A percentile compares a stretch with the other conserved stretches of the same genome.
Conservation (phyloP, 1,140 invertebrate genomes). For the Drosophila santomea region DNA sequence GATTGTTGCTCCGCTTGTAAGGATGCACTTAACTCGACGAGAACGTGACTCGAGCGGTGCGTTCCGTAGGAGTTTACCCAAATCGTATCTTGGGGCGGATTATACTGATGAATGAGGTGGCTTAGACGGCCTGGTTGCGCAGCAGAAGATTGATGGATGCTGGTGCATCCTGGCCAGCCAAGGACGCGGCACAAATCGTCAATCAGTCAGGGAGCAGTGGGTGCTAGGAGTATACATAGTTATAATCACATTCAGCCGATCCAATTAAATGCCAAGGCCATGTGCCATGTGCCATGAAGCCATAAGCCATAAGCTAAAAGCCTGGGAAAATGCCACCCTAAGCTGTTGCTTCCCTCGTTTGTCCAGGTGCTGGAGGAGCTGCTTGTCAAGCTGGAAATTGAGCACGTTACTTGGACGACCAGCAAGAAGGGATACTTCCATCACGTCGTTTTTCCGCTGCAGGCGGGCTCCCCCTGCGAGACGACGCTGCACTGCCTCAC, state of each 20-base stretch:
- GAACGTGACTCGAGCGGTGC: constrained; percentile 64
- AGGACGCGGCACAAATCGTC: constrained; percentile 16
- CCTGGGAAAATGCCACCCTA: constrained; percentile 34
- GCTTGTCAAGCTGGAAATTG: constrained; percentile 88
- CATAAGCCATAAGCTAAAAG: constrained; percentile 29
- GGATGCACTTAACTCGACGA: constrained; percentile 66
- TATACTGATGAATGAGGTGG: constrained; percentile 69
- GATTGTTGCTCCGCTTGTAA: constrained; percentile 34
- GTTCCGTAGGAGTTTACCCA: constrained; percentile 50
- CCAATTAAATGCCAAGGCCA: constrained; percentile 59
- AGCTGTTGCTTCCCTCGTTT: constrained; percentile 26
- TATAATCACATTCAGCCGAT: constrained; percentile 21
- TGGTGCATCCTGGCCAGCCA: background rate
- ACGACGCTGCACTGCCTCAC: constrained; percentile 90
- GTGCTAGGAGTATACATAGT: no score
- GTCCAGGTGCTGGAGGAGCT: constrained; percentile 88
- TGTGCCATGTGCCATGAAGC: constrained; percentile 1
- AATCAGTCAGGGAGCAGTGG: background rate
- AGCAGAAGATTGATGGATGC: constrained; percentile 67
- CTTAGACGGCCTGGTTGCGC: constrained; percentile 6
- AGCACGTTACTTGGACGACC: constrained; percentile 89
- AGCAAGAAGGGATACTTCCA: constrained; percentile 89
- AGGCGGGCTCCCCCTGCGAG: constrained; percentile 89
- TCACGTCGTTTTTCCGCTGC: constrained; percentile 89
- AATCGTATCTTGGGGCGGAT: constrained; percentile 58